Evolutionary conservation across 2,113 vertebrate genomes (phyloP), one percentile per base, ranked within the genome.

Genomic region (Microtus oregoni): DNA sequence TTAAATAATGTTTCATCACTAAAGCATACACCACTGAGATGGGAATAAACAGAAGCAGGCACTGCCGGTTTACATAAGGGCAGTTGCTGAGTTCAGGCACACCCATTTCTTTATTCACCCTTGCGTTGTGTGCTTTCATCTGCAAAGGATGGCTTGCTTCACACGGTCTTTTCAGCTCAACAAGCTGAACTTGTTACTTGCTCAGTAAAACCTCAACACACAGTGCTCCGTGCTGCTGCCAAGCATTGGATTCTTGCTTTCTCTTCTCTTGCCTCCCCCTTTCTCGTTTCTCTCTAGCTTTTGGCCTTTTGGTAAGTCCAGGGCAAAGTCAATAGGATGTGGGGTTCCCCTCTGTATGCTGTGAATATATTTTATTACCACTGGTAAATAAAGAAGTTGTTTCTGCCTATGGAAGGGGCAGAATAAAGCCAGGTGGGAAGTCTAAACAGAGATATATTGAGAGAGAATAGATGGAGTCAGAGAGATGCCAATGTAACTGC

Each of bases 181-280:
- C 95, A 83, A 30, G 38, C 35, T 65, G 26, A 78, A 67, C 35
- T 86, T 61, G 26, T 68, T 68, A 22, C 28, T 88, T 79, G 76
- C 28, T 95, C 41, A 38, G n/a, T 44, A 52, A 90, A 86, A 78
- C 70, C 35, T 92, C 76, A 78, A 82, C 82, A 96, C 70, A 82
- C 79, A 82, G 85, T 63, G 35, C 19, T 68, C 58, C 91, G 50
- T 2, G n/a, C 20, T 81, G 67, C 7, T 79, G 72, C 30, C 65
- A 63, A 73, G 5, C 58, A 47, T 95, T 44, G 91, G 7, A 78
- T 61, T 93, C 86, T 93, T 75, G 24, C 82, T 86, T 82, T 73
- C 24, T 77, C 38, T 85, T 14, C 83, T 89, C 6, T 61, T 91
- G 19, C 50, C 93, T 90, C 11, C 44, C 65, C 6, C 68, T 75